A percentile compares a stretch with the other conserved stretches of the same genome.
These are phyloP conservation scores for Yoshiicerus persimilis DNA, from an alignment of 1,140 invertebrate genomes.

Conservation along the genomic window DNA sequence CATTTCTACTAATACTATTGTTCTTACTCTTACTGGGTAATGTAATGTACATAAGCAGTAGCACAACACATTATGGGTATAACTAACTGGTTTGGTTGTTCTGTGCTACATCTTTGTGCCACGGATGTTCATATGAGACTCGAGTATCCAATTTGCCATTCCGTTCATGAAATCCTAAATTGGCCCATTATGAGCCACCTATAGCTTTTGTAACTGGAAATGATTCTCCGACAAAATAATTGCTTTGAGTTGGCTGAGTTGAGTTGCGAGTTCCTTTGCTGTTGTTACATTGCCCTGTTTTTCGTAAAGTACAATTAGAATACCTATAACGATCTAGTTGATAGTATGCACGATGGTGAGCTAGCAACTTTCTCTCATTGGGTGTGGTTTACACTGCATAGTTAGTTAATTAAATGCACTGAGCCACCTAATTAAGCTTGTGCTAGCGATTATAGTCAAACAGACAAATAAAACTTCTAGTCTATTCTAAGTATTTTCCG, in stretches of 20 bases:
- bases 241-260: background rate
- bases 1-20: no score
- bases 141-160: background rate
- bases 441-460: background rate
- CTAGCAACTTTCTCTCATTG: background rate
- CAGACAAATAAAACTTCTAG: background rate
- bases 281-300: background rate
- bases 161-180: slow-evolving; percentile 12
- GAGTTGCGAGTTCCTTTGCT: background rate
- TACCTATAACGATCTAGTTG: background rate
- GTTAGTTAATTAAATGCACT: slow-evolving; percentile 18
- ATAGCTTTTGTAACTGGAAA: slow-evolving; percentile 3
- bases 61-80: no score
- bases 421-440: background rate
- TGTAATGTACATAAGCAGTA: no score
- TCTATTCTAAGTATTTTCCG: background rate
- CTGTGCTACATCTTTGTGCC: background rate
- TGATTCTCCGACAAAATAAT: slow-evolving; percentile 2
- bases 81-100: no score
- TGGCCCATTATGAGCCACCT: background rate
- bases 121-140: background rate
- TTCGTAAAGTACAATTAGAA: background rate
- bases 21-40: no score
- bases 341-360: background rate
- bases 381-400: background rate